These are phyloP conservation scores for Tribolium castaneum DNA, from an alignment of 1,140 invertebrate genomes.

Conservation along the genomic window DNA sequence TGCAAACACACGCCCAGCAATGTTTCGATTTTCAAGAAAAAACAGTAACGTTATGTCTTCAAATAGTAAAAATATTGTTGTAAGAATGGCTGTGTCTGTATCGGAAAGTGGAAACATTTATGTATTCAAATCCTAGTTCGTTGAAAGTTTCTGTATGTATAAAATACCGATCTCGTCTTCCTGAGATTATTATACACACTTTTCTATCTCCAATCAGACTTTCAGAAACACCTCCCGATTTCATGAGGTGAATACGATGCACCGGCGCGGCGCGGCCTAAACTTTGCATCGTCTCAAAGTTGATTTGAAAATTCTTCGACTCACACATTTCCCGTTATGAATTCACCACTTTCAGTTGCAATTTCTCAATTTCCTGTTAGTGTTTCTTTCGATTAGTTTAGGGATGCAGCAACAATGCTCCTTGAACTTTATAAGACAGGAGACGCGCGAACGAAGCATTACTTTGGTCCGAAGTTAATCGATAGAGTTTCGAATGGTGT, in stretches of 20 bases:
- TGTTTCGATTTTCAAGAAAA: no score
- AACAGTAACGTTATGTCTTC: no score
- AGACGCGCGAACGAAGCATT: not conserved
- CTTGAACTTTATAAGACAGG: not conserved
- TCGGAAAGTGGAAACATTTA: no score
- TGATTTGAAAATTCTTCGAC: not conserved
- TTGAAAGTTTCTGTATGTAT: no score
- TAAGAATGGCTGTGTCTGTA: no score
- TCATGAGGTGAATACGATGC: not conserved
- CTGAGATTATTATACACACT: no score
- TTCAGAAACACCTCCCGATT: not conserved
- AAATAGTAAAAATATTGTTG: no score
- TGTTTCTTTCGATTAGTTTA: not conserved
- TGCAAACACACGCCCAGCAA: no score
- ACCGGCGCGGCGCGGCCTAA: not conserved
- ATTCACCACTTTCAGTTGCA: not conserved
- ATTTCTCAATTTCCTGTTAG: not conserved
- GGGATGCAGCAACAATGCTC: not conserved
- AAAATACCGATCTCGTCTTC: no score
- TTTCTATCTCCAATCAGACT: not conserved
- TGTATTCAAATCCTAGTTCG: no score
- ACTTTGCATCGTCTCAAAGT: not conserved
- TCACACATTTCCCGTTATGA: not conserved
- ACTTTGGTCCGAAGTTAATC: conserved; percentile 15
- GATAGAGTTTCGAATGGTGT: conserved; percentile 30